Conservation (phyloP, 2,888 invertebrate genomes). For the Melangyna quadrimaculata region DNA sequence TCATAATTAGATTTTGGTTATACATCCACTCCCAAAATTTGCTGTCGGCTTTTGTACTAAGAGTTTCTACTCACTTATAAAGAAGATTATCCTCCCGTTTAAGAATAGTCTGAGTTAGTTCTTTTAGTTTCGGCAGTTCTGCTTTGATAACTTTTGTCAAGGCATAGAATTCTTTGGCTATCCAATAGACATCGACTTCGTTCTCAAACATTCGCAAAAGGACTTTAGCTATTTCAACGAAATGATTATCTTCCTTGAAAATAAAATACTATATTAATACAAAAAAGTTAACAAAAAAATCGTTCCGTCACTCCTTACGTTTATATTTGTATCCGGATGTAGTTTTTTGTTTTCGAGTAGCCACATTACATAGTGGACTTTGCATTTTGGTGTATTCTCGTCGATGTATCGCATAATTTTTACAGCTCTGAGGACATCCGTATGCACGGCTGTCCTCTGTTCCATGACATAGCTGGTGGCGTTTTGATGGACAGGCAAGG, state of each 20-base stretch:
- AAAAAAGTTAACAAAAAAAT: background rate
- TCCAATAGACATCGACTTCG: slow-evolving; percentile 91
- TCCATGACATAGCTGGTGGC: slow-evolving; percentile 88
- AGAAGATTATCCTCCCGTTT: slow-evolving; percentile 90
- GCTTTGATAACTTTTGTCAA: slow-evolving; percentile 86
- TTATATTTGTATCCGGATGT: slow-evolving; percentile 81
- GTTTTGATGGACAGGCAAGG: slow-evolving; percentile 86
- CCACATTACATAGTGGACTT: slow-evolving; percentile 91
- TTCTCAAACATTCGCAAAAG: slow-evolving; percentile 87
- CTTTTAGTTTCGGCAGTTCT: slow-evolving; percentile 86
- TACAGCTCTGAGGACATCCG: slow-evolving; percentile 87
- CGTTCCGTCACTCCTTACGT: slow-evolving; percentile 77
- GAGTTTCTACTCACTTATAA: slow-evolving; percentile 82
- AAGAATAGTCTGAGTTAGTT: slow-evolving; percentile 85
- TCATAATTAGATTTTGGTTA: too few species aligned
- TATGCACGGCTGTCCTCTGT: slow-evolving; percentile 88
- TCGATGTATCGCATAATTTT: slow-evolving; percentile 86
- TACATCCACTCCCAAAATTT: too few species aligned
- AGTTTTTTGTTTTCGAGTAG: slow-evolving; percentile 88
- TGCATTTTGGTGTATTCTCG: slow-evolving; percentile 84
- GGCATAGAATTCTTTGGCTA: slow-evolving; percentile 88
- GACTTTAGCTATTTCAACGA: slow-evolving; percentile 86
- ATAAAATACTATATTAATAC: background rate
- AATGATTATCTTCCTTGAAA: slow-evolving; percentile 82
- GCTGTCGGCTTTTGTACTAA: too few species aligned